These are phyloP conservation scores for Gnathonemus echidnorhynchus DNA, from an alignment of 2,113 vertebrate genomes.

Conservation along the genomic window DNA sequence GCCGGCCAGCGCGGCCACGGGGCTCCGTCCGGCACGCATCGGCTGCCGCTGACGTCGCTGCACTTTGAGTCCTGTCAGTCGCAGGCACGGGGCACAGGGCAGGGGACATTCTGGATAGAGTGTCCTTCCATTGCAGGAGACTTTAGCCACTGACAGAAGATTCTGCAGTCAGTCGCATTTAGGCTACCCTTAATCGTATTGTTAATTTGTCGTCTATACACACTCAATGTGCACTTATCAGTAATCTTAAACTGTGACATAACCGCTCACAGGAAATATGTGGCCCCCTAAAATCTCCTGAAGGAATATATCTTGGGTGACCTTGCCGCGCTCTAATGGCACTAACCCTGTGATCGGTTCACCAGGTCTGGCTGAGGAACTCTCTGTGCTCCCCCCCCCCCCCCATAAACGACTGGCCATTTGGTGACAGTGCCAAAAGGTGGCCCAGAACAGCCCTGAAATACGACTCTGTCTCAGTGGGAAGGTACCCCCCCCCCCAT, in stretches of 20 bases:
- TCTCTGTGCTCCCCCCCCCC: not conserved
- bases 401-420: too few species aligned
- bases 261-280: not conserved
- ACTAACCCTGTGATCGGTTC: not conserved
- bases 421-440: too few species aligned
- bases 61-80: not conserved
- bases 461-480: too few species aligned
- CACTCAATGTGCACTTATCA: not conserved
- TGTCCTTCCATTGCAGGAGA: not conserved
- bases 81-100: not conserved
- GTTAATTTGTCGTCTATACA: not conserved
- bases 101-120: not conserved
- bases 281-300: not conserved
- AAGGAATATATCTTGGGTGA: not conserved
- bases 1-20: not conserved
- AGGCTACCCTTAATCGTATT: not conserved
- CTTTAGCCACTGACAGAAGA: not conserved
- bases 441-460: too few species aligned
- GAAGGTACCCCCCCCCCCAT: too few species aligned
- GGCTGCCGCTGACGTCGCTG: not conserved
- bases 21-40: not conserved
- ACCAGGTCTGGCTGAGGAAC: not conserved
- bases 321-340: not conserved
- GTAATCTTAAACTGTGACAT: not conserved
- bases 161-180: not conserved